Base-by-base conservation (phyloP, 2,113 vertebrate species). In the Menura novaehollandiae region DNA sequence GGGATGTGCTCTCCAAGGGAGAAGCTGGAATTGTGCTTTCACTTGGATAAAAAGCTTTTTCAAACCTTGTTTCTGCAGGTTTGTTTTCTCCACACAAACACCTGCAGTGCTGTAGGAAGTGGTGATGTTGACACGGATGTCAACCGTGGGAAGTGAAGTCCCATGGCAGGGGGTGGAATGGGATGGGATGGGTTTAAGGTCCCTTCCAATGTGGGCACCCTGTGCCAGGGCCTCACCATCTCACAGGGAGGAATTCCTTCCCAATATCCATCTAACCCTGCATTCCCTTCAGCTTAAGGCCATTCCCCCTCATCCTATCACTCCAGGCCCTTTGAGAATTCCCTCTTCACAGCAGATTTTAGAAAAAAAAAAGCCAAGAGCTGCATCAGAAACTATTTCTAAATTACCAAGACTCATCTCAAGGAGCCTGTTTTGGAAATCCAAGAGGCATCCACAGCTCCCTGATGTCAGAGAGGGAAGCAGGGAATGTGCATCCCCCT, bases 91-190 rank as follows among this genome's bases (percentile, higher is more conserved):
- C 83, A 52, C n/a, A 41, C 26, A 37, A 5, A n/a, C 24, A 26
- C 17, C 59, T n/a, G n/a, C 46, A 33, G 53, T 39, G 46, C 53
- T 53, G 62, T 5, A 63, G 39, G 77, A 82, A 1, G 20, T 13
- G 33, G 46, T 46, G n/a, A 6, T 0, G 17, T 0, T 44, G 53
- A 73, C 24, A 7, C 0, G 20, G 79, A 30, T n/a, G 77, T 15
- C 67, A 19, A 6, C 19, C 33, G 22, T 0, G 4, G 47, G 86
- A 67, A 37, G 19, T 63, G 17, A 56, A 47, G 35, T 26, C 22
- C 56, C 11, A 30, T 4, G 10, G 35, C 4, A 37, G 22, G 18
- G 37, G 41, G 7, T 17, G 47, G 66, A 2, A 37, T 19, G n/a
- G 67, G 46, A 44, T 37, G 72, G 51, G 76, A 73, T 33, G 52